Evolutionary conservation across 2,113 vertebrate species (phyloP), one percentile per base, ranked within the genome.

Genomic region (Pelecanoides urinatrix): DNA sequence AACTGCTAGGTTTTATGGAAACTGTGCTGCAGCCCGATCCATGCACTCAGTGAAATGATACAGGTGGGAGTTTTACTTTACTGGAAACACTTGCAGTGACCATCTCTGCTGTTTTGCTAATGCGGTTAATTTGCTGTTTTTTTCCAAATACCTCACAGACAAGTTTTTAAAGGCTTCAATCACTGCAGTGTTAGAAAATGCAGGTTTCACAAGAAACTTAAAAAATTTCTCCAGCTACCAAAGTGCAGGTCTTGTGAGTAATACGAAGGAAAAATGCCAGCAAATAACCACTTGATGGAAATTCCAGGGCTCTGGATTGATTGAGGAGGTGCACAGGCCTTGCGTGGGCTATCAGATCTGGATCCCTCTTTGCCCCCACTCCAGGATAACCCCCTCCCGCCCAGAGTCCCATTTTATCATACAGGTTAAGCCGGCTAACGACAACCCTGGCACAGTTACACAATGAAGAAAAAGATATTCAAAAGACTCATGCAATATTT

Each of bases 401-500:
- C 97, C 97, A 76, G 13, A 88, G 23, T 53, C 95, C 95, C 94
- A 56, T 91, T 96, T 95, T 82, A 95, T 95, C 91, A 70, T 90
- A 93, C 76, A 94, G 85, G 91, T 86, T 80, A 96, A 97, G 72
- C 83, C 96, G 88, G 82, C 96, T 98, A 97, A 94, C 44, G 4
- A 96, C 97, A 96, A 88, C 88, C 97, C 96, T 97, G 97, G 95
- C 95, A 98, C 98, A 94, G 94, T 97, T 96, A 97, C 96, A 95
- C 95, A 97, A 97, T 96, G 94, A 91, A 86, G 61, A 93, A 96
- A 97, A 97, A 95, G 62, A 95, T 83, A 96, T 78, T 86, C 71
- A 84, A 95, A 95, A 95, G 93, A 96, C 86, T 97, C 98, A 98
- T 98, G 98, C 98, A 98, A 94, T 95, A 97, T 94, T 97, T 55